Conservation (phyloP, 2,113 vertebrate species). For the Henicopernis longicauda region DNA sequence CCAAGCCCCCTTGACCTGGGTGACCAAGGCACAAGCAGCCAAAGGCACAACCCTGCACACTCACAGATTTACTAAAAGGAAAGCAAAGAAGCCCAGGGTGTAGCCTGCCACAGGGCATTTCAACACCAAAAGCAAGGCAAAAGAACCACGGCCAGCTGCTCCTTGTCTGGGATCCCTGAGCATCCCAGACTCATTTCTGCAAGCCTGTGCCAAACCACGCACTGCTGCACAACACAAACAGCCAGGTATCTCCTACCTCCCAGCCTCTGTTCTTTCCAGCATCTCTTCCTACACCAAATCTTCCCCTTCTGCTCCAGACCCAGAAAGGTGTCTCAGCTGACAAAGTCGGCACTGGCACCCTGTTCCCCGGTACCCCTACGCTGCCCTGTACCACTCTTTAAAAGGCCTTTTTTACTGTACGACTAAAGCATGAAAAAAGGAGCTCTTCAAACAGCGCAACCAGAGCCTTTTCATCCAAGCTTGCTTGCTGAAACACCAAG, state of each 20-base stretch:
- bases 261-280: neutral
- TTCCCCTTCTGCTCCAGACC: neutral
- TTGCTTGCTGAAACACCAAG: neutral
- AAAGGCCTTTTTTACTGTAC: neutral
- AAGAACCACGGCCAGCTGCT: neutral
- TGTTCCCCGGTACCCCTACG: neutral
- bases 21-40: neutral
- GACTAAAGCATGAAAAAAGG: neutral
- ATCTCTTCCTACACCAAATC: neutral
- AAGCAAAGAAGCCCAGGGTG: neutral
- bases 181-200: neutral
- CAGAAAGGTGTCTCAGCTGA: neutral
- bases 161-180: no score
- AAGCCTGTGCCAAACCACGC: neutral
- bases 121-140: neutral
- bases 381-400: neutral
- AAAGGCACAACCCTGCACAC: neutral
- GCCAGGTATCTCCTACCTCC: neutral
- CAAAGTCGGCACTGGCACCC: neutral
- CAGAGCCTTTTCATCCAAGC: neutral
- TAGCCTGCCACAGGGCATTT: neutral
- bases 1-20: neutral
- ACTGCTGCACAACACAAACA: neutral
- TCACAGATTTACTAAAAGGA: neutral
- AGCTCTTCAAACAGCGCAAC: neutral